Base-by-base conservation (phyloP, 1,140 invertebrate species). In the Eurosta solidaginis region DNA sequence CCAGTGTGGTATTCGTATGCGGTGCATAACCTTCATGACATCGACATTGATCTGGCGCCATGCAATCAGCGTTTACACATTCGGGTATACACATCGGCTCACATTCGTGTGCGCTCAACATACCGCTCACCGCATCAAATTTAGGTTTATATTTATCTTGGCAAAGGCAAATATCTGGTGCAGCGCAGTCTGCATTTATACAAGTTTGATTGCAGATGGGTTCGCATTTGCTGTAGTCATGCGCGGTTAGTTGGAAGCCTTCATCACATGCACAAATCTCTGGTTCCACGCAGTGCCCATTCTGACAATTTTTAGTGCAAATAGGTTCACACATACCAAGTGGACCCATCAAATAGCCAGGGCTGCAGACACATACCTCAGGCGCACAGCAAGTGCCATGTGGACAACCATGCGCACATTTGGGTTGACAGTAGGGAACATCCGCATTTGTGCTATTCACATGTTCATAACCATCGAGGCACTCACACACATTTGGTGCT, bases 371-470 rank as follows among this genome's bases (percentile, higher is more conserved):
- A 81, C 92, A 93, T 1, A 82, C 83, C 1, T 92, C 88, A 0
- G 92, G 92, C 0, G 85, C 88, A 22, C 84, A 82, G 82, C 92
- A 93, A 20, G 86, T 82, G 0, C 89, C 90, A 79, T 93, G 90
- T 1, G 88, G 80, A 80, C 92, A 92, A 1, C 88, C 88, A 20
- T 85, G 79, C 7, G 81, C 84, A 81, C 91, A 92, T 3, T 89
- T 88, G 2, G 91, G 91, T 14, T 83, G 29, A 80, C 91, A 92
- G 81, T 83, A 74, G 17, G 40, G 17, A 7, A 7, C 12, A 42
- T 74, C 12, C 1, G n/a, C 3, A 3, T 20, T n/a, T 40, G 59
- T 68, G 17, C 4, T 47, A 7, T 17, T 74, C 5, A 45, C 22
- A 22, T 27, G 40, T 20, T 47, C 80, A 49, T 82, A 83, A 6